These are phyloP conservation scores for Falco concolor DNA, from an alignment of 2,797 vertebrate genomes.

Conservation along the genomic window DNA sequence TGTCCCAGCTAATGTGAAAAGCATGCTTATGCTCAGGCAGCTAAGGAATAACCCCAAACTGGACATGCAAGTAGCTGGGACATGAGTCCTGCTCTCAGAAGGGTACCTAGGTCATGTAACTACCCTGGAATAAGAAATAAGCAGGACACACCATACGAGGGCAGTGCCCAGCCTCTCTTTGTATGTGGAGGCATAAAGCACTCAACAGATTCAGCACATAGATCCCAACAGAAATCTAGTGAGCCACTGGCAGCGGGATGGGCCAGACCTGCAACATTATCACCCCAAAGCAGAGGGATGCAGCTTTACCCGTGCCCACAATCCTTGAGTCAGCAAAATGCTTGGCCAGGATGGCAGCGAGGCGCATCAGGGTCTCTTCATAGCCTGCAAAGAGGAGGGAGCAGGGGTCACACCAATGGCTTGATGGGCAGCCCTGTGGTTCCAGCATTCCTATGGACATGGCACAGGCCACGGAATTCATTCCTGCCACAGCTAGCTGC, in stretches of 20 bases:
- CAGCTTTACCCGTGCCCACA: conserved; percentile 87
- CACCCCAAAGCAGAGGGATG: not conserved
- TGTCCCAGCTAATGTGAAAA: not conserved
- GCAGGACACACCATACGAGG: not conserved
- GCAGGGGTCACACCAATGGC: not conserved
- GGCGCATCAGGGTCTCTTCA: conserved; percentile 88
- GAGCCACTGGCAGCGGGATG: not conserved
- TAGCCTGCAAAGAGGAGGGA: conserved; percentile 79
- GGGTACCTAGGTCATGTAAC: not conserved
- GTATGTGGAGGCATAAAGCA: not conserved
- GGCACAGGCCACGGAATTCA: not conserved
- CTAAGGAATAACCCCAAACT: not conserved
- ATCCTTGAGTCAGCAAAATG: conserved; percentile 95
- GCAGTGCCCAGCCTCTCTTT: not conserved
- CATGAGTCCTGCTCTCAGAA: not conserved
- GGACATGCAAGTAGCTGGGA: not conserved
- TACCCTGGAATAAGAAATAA: not conserved
- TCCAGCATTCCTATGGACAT: not conserved
- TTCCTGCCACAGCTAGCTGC: not conserved
- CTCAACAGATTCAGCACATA: not conserved
- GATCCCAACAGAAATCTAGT: not conserved
- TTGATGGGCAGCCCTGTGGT: not conserved
- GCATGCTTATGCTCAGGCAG: not conserved
- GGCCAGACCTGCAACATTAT: not conserved
- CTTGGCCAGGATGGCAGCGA: conserved; percentile 92